Evolutionary conservation across 2,888 invertebrate genomes (phyloP), one percentile per base, ranked within the genome.

Genomic region (Drosophila neutralis): DNA sequence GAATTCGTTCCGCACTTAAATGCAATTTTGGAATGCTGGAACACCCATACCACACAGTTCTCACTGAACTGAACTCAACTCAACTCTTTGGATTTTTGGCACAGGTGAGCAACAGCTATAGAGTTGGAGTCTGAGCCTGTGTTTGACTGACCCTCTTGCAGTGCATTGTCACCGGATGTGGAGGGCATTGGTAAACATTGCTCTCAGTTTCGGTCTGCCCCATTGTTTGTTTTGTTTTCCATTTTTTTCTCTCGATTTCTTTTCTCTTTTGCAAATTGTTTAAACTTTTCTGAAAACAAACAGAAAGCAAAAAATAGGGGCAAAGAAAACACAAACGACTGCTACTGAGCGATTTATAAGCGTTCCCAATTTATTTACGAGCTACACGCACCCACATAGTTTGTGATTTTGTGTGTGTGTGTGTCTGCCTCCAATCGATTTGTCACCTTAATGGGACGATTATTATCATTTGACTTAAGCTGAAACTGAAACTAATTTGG

Each of bases 81-180:
- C 6, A 61, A 58, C 67, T 73, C 67, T 69, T 71, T 66, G 69
- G 61, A 62, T 76, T 80, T 78, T 60, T 33, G 60, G 10, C 31
- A 31, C 68, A 64, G 76, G 70, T 66, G 60, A 78, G 61, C 69
- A 81, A 48, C 56, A 53, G 61, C 51, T 51, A 21, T n/a, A 1
- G 59, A 35, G 13, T 53, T 52, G 59, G 76, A 71, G 52, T 61
- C 66, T 48, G 36, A 54, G 45, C 66, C 58, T 21, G 42, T 21
- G 64, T 57, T 51, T 40, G 58, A 40, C 59, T 80, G 78, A 84
- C 86, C 83, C 83, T 69, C 52, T 58, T n/a, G 29, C 57, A 61
- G 82, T 82, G 69, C 87, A 83, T 75, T 88, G 88, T 71, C 89
- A 33, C 87, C 88, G 87, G 84, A 86, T 83, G 66, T 77, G 52